Evolutionary conservation across 1,140 invertebrate species (phyloP), one percentile per base, ranked within the genome.

Genomic region (Neomicropteryx cornuta): DNA sequence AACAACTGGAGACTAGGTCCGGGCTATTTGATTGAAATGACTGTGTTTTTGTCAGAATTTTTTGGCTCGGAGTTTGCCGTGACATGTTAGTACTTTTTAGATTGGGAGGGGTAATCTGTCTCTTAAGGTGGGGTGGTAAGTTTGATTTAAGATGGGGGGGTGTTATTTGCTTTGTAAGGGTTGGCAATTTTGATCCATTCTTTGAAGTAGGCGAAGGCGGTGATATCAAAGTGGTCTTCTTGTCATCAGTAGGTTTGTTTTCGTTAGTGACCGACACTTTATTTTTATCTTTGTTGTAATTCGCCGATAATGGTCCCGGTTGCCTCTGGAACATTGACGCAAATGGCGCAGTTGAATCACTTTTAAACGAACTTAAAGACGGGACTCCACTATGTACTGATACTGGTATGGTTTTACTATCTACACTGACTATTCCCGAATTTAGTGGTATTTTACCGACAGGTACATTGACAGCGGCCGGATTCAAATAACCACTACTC

Each of bases 401-500:
- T n/a, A n/a, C n/a, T n/a, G n/a, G n/a, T n/a, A n/a, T 20, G 2
- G 21, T 34, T 27, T 21, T 23, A 38, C 33, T 38, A 31, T 35
- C 33, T 37, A 41, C 38, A 30, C 38, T 44, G 24, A 42, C 22
- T 28, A 37, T 45, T 8, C 35, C 30, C 18, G 42, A 40, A 17
- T 41, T 44, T 13, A 38, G 34, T 5, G 37, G 43, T 11, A 45
- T 40, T 33, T 47, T 47, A 39, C 52, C 68, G 5, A 70, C 68
- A 2, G 76, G 76, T 18, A 72, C 62, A 49, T 81, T 82, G 1
- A 81, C 61, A 4, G 75, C 72, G 5, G 80, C 75, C 1, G 83
- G 79, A 47, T 77, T 72, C 29, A 85, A 66, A 52, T 86, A 85
- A 1, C 80, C 80, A 32, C 78, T 81, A 29, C 77, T 79, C 0